These are phyloP conservation scores for Cariama cristata DNA, from an alignment of 2,113 vertebrate species.

Conservation along the genomic window DNA sequence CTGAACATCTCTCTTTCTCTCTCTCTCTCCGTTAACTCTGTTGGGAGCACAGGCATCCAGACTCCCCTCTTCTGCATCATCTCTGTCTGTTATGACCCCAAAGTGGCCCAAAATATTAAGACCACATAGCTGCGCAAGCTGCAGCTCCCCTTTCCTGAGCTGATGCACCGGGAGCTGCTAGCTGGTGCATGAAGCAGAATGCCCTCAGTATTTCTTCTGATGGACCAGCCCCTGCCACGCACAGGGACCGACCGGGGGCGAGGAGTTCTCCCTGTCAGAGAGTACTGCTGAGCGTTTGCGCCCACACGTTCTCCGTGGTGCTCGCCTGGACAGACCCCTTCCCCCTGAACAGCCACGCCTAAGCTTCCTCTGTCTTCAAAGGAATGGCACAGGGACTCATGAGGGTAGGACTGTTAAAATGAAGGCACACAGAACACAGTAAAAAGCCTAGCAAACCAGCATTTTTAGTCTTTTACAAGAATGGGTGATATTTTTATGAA, in stretches of 20 bases:
- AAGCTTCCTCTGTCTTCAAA: neutral
- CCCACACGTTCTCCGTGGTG: neutral
- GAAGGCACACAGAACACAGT: neutral
- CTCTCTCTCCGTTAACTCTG: neutral
- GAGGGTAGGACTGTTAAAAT: neutral
- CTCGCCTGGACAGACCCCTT: neutral
- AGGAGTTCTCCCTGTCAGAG: accelerated
- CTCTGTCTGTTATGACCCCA: neutral
- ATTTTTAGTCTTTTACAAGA: neutral
- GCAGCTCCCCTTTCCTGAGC: neutral
- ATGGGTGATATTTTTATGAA: neutral
- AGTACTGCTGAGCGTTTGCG: neutral
- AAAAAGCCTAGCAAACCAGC: neutral
- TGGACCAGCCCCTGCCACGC: accelerated
- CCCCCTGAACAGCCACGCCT: accelerated
- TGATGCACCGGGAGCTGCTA: neutral
- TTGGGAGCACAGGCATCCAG: neutral
- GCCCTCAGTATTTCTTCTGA: neutral
- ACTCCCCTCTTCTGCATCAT: neutral
- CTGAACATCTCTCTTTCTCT: neutral
- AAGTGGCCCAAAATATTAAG: neutral
- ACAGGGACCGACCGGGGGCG: accelerated
- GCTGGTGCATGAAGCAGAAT: neutral
- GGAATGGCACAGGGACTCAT: neutral
- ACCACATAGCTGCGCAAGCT: neutral